These are phyloP conservation scores for Girardia tigrina DNA, from an alignment of 2,888 invertebrate species.

Conservation along the genomic window DNA sequence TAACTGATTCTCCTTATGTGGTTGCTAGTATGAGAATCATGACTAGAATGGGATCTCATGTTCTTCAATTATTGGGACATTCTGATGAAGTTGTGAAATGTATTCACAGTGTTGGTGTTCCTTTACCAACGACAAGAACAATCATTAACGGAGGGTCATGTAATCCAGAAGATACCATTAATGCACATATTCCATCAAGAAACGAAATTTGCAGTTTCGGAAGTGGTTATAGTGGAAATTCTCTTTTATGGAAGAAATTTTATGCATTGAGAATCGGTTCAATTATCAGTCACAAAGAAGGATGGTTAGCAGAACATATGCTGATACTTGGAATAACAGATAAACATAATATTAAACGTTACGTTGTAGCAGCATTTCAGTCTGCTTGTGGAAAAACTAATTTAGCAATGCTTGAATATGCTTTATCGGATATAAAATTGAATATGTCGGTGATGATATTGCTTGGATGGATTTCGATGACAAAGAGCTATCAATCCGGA, in stretches of 20 bases:
- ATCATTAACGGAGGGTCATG: constrained; percentile 41
- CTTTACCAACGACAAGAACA: constrained; percentile 37
- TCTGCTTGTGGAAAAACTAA: constrained; percentile 41
- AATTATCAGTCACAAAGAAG: constrained; percentile 40
- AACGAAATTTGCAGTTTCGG: constrained; percentile 40
- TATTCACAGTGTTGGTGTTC: constrained; percentile 40
- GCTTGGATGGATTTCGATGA: constrained; percentile 41
- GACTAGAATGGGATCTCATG: constrained; percentile 39
- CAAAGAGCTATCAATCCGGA: constrained; percentile 41
- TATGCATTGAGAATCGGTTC: constrained; percentile 41
- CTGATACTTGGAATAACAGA: constrained; percentile 41
- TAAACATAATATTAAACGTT: constrained; percentile 40
- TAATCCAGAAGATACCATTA: constrained; percentile 39
- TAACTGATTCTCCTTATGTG: constrained; percentile 42
- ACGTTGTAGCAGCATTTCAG: constrained; percentile 41
- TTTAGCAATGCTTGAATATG: constrained; percentile 40
- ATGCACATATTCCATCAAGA: constrained; percentile 40
- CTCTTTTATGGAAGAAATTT: constrained; percentile 42
- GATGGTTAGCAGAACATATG: constrained; percentile 42
- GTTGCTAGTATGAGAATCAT: constrained; percentile 41
- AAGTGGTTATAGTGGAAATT: constrained; percentile 42
- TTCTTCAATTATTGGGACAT: constrained; percentile 38
- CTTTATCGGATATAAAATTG: constrained; percentile 24
- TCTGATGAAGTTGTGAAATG: constrained; percentile 39
- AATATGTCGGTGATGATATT: constrained; percentile 40